These are phyloP conservation scores for Ormyrus thymus DNA, from an alignment of 2,888 invertebrate species.

Conservation along the genomic window DNA sequence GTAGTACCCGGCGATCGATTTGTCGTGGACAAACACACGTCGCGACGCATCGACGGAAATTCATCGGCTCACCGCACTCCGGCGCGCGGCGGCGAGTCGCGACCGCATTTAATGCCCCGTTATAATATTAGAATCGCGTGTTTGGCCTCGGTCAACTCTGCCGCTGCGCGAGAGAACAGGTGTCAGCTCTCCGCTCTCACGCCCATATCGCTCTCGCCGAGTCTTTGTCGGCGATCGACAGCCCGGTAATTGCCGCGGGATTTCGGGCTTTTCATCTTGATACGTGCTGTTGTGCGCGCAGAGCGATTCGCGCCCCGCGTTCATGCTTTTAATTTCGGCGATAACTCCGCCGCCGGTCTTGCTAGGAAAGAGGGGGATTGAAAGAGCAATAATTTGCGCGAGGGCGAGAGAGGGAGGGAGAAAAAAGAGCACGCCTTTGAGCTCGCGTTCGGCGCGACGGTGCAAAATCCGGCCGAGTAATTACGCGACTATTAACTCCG, in stretches of 20 bases:
- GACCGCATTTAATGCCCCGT: constrained; percentile 35
- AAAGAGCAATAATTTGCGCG: no score
- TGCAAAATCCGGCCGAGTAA: constrained; percentile 11
- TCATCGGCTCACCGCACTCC: constrained; percentile 7
- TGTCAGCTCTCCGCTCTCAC: constrained; percentile 1
- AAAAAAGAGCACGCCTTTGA: not conserved
- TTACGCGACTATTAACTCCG: constrained; percentile 30
- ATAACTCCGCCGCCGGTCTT: no score
- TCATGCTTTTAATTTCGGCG: no score
- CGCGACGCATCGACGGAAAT: constrained; percentile 10
- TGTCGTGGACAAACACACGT: constrained; percentile 27
- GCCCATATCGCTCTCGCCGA: no score
- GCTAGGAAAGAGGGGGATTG: no score
- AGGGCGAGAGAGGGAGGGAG: no score
- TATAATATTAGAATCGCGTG: constrained; percentile 47
- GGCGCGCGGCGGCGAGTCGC: not conserved
- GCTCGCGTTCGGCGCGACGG: not conserved
- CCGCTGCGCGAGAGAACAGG: constrained; percentile 20
- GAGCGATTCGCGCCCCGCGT: no score
- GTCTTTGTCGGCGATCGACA: no score
- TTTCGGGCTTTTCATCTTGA: no score
- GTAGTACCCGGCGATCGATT: constrained; percentile 26
- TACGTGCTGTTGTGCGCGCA: no score
- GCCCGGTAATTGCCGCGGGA: no score
- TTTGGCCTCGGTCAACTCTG: constrained; percentile 23